Base-by-base conservation (phyloP, 2,888 invertebrate genomes). In the Cheilosia pagana region DNA sequence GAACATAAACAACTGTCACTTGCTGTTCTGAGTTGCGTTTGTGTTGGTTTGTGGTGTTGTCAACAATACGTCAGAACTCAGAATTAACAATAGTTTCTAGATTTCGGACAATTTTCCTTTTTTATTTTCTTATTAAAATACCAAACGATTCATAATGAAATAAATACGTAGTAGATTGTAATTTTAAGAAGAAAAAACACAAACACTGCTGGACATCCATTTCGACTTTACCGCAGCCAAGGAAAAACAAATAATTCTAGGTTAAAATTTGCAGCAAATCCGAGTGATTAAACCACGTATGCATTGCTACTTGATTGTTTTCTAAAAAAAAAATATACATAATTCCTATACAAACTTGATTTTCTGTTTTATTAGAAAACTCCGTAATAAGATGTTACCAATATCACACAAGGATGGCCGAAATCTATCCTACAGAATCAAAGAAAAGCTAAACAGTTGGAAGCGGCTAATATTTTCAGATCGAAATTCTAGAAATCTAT, bases 401-500 rank as follows among this genome's bases (percentile, higher is more conserved):
- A 86, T 97, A 95, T 93, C 97, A 92, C 96, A 96, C 86, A 96
- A 95, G 91, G 96, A 96, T 91, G 94, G 94, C 88, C 93, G 93
- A 90, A 95, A 93, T 89, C 93, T 93, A 87, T 93, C 92, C 65
- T 94, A 92, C 89, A 94, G 95, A 85, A 92, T 96, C 77, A 95
- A 94, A 89, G 96, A 97, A 89, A 95, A 95, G 90, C 89, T 96
- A 14, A 93, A 94, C 89, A 95, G 95, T 89, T 96, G 95, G 95
- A 94, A 95, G 87, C 94, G 98, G 88, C 93, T 98, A 81, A 97
- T 98, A 89, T 97, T 98, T 92, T 95, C 98, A 0, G 99, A 99
- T 92, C 94, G 95, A 90, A 98, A 97, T 92, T 98, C 98, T 1
- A 95, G 98, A 90, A 98, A 98, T 93, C 93, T 99, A 87, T 98